Percentiles rank a stretch among this genome's conserved stretches.
Conservation (phyloP, 1,140 invertebrate species). For the Kradibia gibbosae region DNA sequence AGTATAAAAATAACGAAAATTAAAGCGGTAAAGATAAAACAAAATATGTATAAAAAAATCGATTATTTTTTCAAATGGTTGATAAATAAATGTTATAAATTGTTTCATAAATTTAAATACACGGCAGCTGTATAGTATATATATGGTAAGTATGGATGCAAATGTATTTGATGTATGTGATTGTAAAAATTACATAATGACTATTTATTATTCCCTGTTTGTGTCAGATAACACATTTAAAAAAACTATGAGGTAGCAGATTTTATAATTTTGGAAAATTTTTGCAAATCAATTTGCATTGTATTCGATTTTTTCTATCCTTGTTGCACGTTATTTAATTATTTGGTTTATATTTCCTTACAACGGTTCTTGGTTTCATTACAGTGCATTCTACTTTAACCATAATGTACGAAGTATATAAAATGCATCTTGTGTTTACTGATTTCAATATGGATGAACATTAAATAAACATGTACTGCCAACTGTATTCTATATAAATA, state of each 20-base stretch:
- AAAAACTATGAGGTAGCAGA: constrained; percentile 68
- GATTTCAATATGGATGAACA: constrained; percentile 55
- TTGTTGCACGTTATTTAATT: constrained; percentile 24
- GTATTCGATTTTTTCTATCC: constrained; percentile 26
- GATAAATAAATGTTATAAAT: constrained; percentile 1
- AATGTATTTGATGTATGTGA: not conserved
- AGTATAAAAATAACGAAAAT: not conserved
- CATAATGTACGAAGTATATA: constrained; percentile 36
- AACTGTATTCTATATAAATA: constrained; percentile 66
- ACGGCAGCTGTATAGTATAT: not conserved
- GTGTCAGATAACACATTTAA: constrained; percentile 39
- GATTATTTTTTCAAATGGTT: not conserved
- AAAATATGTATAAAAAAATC: no score
- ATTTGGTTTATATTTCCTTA: constrained; percentile 21
- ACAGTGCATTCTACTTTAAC: constrained; percentile 29
- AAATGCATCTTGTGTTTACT: constrained; percentile 44
- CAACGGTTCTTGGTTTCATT: constrained; percentile 27
- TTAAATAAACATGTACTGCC: constrained; percentile 66
- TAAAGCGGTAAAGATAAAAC: not conserved
- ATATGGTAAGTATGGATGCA: constrained; percentile 27
- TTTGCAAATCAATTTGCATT: constrained; percentile 36
- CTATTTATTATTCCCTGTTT: constrained; percentile 52
- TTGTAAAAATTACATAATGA: constrained; percentile 29
- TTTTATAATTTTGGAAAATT: constrained; percentile 64
- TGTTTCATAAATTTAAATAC: constrained; percentile 9